Base-by-base conservation (phyloP, 2,888 invertebrate genomes). In the Serrognathus titanus region DNA sequence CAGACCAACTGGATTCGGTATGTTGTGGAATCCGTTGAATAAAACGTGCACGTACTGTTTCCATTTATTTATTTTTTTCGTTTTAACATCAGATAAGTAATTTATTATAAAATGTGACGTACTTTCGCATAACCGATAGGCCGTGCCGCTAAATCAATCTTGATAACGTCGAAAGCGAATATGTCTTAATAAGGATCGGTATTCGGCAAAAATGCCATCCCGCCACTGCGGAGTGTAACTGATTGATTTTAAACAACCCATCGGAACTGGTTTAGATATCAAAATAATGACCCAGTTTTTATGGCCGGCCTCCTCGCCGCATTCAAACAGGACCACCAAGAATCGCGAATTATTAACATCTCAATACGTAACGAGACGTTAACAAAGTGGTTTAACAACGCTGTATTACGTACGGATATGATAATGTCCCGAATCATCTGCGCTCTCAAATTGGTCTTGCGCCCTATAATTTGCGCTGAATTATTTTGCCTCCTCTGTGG, bases 211-310 rank as follows among this genome's bases (percentile, higher is more conserved):
- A 39, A n/a, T n/a, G 12, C 12, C 39, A 12, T 11, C n/a, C 39
- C 58, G 55, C 58, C 55, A 51, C 58, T 58, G 58, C 10, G 35
- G 11, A 36, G 51, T 47, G 48, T 55, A 58, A 55, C 71, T 69
- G 70, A 71, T 73, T 71, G 69, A 67, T 64, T 72, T 71, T 69
- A 69, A 69, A 60, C 65, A 59, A 54, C 56, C 59, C 62, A 63
- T 62, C 59, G 60, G 59, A 66, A 64, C 66, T 58, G 64, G 65
- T 66, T 63, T 60, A 65, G 62, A 62, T 63, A 61, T 62, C 64
- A 58, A 66, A 63, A 64, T 66, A 66, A 65, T 66, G 63, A 63
- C 62, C 66, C 61, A 67, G 63, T 67, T 67, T 66, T 66, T 66
- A 59, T 64, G 55, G 53, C 50, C 53, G 51, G 51, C 51, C 58